Percentiles rank a stretch among this genome's conserved stretches.
Conservation (phyloP, 2,888 invertebrate genomes). For the Ceriagrion tenellum region DNA sequence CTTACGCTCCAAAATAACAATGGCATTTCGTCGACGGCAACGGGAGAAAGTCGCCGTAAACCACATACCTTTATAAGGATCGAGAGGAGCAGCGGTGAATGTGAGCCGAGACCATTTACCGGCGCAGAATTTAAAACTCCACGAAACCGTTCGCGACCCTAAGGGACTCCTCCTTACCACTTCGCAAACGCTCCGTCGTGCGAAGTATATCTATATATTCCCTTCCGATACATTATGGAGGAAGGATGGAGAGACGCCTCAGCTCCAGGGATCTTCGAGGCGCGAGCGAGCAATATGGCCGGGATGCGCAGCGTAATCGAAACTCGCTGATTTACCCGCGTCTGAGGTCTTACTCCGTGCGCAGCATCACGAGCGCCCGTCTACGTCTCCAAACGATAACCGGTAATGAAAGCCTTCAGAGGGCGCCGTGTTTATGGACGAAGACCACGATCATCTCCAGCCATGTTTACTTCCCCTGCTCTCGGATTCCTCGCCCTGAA, state of each 20-base stretch:
- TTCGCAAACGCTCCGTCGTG: neutral
- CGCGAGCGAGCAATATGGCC: constrained; percentile 19
- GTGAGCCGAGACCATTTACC: neutral
- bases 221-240: neutral
- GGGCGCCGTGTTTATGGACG: constrained; percentile 20
- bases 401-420: constrained; percentile 30
- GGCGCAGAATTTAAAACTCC: neutral
- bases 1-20: neutral
- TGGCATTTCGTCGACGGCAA: neutral
- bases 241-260: neutral
- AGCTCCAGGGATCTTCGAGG: neutral
- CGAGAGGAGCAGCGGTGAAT: neutral
- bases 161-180: neutral
- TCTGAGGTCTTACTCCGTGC: constrained; percentile 20
- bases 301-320: constrained; percentile 51
- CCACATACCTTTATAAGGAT: neutral
- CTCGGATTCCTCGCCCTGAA: no score
- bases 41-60: neutral
- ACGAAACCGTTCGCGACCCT: neutral
- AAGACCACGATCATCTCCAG: neutral
- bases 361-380: neutral
- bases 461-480: constrained; percentile 22
- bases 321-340: constrained; percentile 49
- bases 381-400: constrained; percentile 41
- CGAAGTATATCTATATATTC: neutral